Percentiles rank a stretch among this genome's conserved stretches.
These are phyloP conservation scores for Mormyrus proboscirostris DNA, from an alignment of 2,797 vertebrate species.

Conservation along the genomic window DNA sequence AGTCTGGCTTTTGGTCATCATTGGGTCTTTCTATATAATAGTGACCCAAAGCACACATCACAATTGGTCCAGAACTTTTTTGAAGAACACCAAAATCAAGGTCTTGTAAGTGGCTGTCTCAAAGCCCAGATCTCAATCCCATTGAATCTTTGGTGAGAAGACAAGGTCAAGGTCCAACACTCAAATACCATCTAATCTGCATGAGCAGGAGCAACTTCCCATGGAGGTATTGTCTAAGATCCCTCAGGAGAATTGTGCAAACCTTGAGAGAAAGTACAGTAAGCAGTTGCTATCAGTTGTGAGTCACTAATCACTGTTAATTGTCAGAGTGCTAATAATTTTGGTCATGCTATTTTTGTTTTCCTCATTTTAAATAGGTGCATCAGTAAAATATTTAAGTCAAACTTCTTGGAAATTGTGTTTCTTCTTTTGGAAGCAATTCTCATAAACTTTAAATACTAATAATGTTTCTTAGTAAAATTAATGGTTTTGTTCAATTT, in stretches of 20 bases:
- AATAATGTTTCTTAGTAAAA: background rate
- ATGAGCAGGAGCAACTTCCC: background rate
- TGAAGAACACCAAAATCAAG: too few species aligned
- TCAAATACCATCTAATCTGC: background rate
- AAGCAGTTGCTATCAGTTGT: background rate
- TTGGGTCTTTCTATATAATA: background rate
- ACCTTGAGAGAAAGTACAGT: background rate
- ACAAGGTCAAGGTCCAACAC: too few species aligned
- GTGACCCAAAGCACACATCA: background rate
- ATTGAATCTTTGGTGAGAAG: too few species aligned
- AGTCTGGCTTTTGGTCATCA: background rate
- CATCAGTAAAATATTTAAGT: background rate
- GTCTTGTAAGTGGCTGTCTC: too few species aligned
- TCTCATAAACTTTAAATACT: background rate
- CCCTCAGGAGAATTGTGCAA: background rate
- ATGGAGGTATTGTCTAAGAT: background rate
- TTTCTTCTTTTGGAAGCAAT: background rate
- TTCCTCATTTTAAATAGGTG: background rate
- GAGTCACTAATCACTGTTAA: background rate
- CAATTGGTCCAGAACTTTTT: background rate
- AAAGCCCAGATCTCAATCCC: too few species aligned
- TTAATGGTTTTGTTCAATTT: background rate
- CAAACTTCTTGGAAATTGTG: background rate
- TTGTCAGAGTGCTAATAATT: background rate
- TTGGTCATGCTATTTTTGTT: background rate